A percentile compares a stretch with the other conserved stretches of the same genome.
These are phyloP conservation scores for Epiblema foenella DNA, from an alignment of 2,888 invertebrate species.

Conservation along the genomic window DNA sequence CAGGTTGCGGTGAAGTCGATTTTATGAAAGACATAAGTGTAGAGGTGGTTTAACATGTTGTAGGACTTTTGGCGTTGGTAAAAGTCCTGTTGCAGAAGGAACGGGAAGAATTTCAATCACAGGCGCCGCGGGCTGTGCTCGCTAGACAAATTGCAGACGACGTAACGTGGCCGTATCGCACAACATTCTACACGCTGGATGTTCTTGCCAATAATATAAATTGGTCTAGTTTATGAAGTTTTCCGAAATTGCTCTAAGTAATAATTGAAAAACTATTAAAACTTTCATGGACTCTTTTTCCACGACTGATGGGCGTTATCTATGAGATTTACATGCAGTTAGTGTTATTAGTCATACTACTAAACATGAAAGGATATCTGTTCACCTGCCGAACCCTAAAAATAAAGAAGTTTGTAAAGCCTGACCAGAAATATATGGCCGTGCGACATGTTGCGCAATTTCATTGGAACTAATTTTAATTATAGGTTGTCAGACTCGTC, in stretches of 20 bases:
- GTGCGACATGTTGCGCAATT: too few relatives aligned
- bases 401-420: not conserved
- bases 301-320: not conserved
- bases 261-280: conserved; percentile 3
- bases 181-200: conserved; percentile 28
- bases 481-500: too few relatives aligned
- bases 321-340: not conserved
- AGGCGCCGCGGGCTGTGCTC: conserved; percentile 50
- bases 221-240: conserved; percentile 38
- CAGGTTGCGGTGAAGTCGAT: conserved; percentile 8
- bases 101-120: conserved; percentile 69
- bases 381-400: not conserved
- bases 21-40: conserved; percentile 12
- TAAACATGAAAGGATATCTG: not conserved
- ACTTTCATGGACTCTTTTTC: not conserved
- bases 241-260: conserved; percentile 17
- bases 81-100: conserved; percentile 45
- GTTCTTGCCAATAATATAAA: conserved; percentile 47
- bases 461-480: too few relatives aligned
- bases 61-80: conserved; percentile 38
- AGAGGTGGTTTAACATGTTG: not conserved
- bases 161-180: conserved; percentile 44
- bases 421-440: too few relatives aligned
- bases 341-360: not conserved
- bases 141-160: conserved; percentile 69